Base-by-base conservation (phyloP, 2,797 vertebrate genomes). In the Cichlasoma orientale region DNA sequence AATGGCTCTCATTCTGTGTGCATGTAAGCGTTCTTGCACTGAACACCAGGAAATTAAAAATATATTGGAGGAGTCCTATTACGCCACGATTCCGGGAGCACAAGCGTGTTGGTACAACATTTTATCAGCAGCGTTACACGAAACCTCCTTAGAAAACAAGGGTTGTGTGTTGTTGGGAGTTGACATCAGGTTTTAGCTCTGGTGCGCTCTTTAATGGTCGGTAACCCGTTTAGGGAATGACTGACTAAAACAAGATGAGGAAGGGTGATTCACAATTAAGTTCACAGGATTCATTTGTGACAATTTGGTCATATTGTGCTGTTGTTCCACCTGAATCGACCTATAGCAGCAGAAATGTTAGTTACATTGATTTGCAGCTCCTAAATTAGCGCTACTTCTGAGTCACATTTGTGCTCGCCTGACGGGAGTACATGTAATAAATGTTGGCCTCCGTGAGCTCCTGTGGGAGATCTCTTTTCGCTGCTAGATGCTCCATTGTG, bases 21-120 rank as follows among this genome's bases (percentile, higher is more conserved):
- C 73, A 33, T 70, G 81, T 53, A 74, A 82, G 78, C 77, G 74
- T 68, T 72, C 56, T 68, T 47, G 47, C 78, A 58, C 75, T 54
- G 73, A 86, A 77, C 82, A 68, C 70, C 72, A 33, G 88, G 75
- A 90, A 89, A 91, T 89, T 86, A 89, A 91, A 90, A 87, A 89
- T 80, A 75, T 78, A 85, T 84, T 70, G 75, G 78, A 88, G 59
- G 81, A 44, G 72, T 82, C 82, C 77, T 53, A 82, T 79, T 78
- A 72, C 59, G 56, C 14, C 77, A 82, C 76, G 77, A 63, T 72
- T 47, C 21, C 72, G 80, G 86, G 80, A 88, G 68, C 79, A 33
- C 79, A 61, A 74, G 59, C 33, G 72, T 59, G 79, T 38, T 78
- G 69, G 57, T 52, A 38, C 31, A 56, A 73, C 77, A 25, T 85